These are phyloP conservation scores for Caranx melampygus DNA, from an alignment of 2,113 vertebrate species.

Conservation along the genomic window DNA sequence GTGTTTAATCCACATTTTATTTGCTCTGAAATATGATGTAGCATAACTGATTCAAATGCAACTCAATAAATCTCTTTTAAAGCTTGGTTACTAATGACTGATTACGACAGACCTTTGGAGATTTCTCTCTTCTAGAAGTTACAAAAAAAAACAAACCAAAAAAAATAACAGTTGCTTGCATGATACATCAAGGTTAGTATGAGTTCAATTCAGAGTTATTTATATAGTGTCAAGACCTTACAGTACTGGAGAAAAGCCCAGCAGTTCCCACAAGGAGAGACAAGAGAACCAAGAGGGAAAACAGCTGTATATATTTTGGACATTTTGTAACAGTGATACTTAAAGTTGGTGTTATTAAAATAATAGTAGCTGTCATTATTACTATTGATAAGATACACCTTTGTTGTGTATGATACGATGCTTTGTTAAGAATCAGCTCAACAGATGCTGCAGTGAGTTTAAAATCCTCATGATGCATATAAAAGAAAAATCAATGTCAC, in stretches of 20 bases:
- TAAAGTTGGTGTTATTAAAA: too few species aligned
- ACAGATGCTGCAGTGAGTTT: neutral
- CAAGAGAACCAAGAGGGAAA: too few species aligned
- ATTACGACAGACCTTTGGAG: neutral
- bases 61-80: conserved; percentile 17
- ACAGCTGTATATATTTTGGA: too few species aligned
- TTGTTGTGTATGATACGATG: neutral
- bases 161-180: neutral
- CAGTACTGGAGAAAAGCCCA: too few species aligned
- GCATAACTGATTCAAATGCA: conserved; percentile 26
- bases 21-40: conserved; percentile 31
- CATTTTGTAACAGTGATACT: too few species aligned
- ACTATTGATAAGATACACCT: neutral
- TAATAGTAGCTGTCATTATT: too few species aligned
- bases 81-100: neutral
- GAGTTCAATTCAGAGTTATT: neutral
- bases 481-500: conserved; percentile 20
- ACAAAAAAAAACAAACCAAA: neutral
- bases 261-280: too few species aligned
- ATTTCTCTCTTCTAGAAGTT: neutral
- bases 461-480: neutral
- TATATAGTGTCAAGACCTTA: too few species aligned
- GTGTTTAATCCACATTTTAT: conserved; percentile 26
- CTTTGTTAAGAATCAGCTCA: neutral
- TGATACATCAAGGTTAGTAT: neutral